Conservation (phyloP, 2,797 vertebrate species). For the Capromys pilorides region DNA sequence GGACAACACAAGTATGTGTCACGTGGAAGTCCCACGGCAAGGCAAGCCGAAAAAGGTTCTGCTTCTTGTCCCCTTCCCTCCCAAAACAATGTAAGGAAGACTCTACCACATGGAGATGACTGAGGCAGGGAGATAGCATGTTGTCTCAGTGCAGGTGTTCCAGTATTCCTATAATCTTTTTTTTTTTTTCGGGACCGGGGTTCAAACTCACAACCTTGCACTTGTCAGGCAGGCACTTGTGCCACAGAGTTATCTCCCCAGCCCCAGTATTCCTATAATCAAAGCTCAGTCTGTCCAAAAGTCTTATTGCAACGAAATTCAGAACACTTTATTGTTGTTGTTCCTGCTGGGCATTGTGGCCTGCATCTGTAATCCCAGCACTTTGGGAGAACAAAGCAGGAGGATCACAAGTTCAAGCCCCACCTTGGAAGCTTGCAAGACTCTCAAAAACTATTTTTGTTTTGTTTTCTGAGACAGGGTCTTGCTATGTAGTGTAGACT, state of each 20-base stretch:
- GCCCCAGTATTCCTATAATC: neutral
- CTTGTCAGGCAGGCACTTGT: too few relatives aligned
- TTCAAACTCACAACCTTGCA: too few relatives aligned
- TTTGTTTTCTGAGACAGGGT: neutral
- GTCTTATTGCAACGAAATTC: neutral
- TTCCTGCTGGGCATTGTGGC: neutral
- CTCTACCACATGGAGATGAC: neutral
- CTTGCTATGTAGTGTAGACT: neutral
- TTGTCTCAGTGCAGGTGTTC: neutral
- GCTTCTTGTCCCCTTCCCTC: too few relatives aligned
- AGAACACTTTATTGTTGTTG: neutral
- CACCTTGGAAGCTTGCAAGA: neutral
- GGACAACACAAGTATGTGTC: neutral
- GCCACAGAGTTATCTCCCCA: too few relatives aligned
- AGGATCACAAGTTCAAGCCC: neutral
- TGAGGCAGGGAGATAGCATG: too few relatives aligned
- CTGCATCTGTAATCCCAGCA: neutral
- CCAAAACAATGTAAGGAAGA: neutral
- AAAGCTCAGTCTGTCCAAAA: neutral
- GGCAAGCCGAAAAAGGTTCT: neutral
- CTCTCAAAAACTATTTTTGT: neutral
- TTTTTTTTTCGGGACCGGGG: too few relatives aligned
- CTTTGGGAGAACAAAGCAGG: neutral
- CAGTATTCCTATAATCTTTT: neutral
- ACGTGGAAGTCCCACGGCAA: neutral